phyloP scores from a whole-genome alignment of 2,797 vertebrate species.

The Furcifer pardalis region DNA sequence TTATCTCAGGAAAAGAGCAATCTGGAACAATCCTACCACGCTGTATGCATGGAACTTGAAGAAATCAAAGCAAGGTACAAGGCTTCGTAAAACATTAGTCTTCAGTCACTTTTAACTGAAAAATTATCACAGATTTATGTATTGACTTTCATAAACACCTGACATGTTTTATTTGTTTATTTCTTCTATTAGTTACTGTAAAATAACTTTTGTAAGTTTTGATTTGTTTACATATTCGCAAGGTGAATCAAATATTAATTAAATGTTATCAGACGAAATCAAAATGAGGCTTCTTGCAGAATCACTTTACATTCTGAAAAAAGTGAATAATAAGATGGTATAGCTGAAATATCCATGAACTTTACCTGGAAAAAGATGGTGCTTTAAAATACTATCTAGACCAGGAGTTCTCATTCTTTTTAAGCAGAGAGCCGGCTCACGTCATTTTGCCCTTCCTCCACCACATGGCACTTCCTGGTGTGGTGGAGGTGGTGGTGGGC shows the following conservation, averaged over 20 bases:
- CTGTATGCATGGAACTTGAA: slow-evolving; percentile 81
- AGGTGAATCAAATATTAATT: not conserved
- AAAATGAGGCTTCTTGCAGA: not conserved
- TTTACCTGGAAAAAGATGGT: not conserved
- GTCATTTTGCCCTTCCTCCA: too few relatives aligned
- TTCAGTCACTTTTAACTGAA: not conserved
- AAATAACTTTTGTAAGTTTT: not conserved
- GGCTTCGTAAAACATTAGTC: not conserved
- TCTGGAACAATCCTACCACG: slow-evolving; percentile 83
- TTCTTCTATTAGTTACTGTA: not conserved
- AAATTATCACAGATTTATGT: not conserved
- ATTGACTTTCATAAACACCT: not conserved
- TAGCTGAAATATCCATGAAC: not conserved
- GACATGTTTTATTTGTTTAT: not conserved
- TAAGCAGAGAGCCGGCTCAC: too few relatives aligned
- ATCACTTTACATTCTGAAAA: not conserved
- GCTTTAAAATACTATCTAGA: not conserved
- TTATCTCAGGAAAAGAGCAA: slow-evolving; percentile 88
- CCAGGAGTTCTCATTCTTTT: not conserved
- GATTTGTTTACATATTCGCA: not conserved
- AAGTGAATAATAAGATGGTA: not conserved
- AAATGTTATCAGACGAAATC: not conserved
- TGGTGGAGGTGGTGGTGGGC: too few relatives aligned
- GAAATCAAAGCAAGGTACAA: slow-evolving; percentile 80
- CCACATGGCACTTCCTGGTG: too few relatives aligned